A percentile compares a stretch with the other conserved stretches of the same genome.
phyloP scores from a whole-genome alignment of 2,888 invertebrate genomes.

The Apamea monoglypha region DNA sequence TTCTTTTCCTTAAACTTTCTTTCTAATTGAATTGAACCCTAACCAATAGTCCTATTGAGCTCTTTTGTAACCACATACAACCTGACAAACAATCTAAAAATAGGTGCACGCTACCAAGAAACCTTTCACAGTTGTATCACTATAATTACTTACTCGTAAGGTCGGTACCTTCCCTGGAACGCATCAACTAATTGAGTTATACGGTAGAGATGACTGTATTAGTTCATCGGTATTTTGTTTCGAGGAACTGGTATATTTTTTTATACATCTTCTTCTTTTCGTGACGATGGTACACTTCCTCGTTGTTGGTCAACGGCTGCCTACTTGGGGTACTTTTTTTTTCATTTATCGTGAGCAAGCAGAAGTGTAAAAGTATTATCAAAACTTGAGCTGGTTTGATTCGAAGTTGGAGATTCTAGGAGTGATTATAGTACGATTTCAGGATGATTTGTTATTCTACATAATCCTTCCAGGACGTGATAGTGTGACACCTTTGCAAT shows the following conservation, averaged over 20 bases:
- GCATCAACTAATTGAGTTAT: constrained; percentile 60
- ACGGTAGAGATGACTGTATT: background rate
- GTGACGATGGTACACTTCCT: too few relatives aligned
- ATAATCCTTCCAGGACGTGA: too few relatives aligned
- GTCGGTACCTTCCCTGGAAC: constrained; percentile 34
- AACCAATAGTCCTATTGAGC: background rate
- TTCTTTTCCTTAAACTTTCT: too few relatives aligned
- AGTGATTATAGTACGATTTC: background rate
- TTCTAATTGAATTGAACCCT: background rate
- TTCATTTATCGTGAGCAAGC: too few relatives aligned
- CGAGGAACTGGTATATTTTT: too few relatives aligned
- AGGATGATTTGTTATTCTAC: too few relatives aligned
- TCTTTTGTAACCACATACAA: background rate
- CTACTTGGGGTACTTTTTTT: too few relatives aligned
- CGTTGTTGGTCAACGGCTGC: too few relatives aligned
- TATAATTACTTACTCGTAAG: constrained; percentile 49
- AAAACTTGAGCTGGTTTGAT: background rate
- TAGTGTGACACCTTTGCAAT: too few relatives aligned
- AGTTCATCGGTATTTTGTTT: background rate
- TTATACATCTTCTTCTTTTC: too few relatives aligned
- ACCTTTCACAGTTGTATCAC: constrained; percentile 38
- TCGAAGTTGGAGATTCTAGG: background rate
- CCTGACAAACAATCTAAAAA: constrained; percentile 24
- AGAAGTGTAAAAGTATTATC: too few relatives aligned
- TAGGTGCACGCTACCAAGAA: constrained; percentile 22